Base-by-base conservation (phyloP, 2,888 invertebrate species). In the Cinara cedri region DNA sequence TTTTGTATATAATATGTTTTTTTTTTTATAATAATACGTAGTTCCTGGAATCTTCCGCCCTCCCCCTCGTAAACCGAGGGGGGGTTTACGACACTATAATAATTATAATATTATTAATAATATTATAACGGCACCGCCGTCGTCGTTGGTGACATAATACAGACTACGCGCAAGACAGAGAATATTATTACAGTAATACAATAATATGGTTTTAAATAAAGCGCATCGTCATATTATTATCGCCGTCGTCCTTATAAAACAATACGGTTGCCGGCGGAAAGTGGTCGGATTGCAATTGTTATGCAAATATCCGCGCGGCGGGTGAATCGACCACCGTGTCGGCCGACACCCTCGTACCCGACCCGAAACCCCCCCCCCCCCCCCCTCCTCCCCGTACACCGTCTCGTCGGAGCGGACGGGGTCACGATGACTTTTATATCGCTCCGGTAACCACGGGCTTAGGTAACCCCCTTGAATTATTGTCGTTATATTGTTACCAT, bases 121-220 rank as follows among this genome's bases (percentile, higher is more conserved):
- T 70, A 34, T 19, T 51, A 49, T 26, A 68, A 70, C 19, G n/a
- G n/a, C n/a, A 34, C 6, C 24, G 21, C 34, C 44, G 63, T 1
- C 42, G n/a, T 4, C 3, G 19, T 3, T 9, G 9, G 21, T 55
- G 55, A 60, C 57, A 57, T 21, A 44, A 51, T 24, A 65, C 51
- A 65, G 51, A 26, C 49, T 6, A 34, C 34, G 34, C 34, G 34
- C 44, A 16, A 54, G 63, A 54, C 63, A 57, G 51, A 72, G 34
- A 34, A 34, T 34, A 34, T 4, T 34, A 34, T 34, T 34, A 34
- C 34, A 34, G 6, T 34, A 34, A 4, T 34, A 34, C 34, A 34
- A 34, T 34, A 62, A 54, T 75, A 65, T 75, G 75, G 65, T 75
- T 63, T 75, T 65, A 65, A 65, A 65, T 74, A 74, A 74, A 63